Evolutionary conservation across 2,888 invertebrate species (phyloP).

Genomic region (Plusia festucae): DNA sequence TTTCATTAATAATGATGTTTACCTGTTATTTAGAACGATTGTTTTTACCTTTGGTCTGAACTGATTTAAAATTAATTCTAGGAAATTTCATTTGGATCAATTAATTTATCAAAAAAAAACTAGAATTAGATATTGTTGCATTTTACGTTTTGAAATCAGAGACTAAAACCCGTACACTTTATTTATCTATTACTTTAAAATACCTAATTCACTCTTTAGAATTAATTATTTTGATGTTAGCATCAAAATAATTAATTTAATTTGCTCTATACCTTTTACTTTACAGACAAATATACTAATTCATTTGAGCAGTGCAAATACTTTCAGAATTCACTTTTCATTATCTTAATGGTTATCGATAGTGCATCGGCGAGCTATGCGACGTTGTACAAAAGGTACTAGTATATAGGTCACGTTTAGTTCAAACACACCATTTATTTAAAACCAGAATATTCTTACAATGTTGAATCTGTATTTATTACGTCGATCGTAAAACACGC

Average conservation of each 20-base stretch:
- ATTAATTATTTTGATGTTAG: too few species aligned
- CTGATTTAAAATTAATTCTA: too few species aligned
- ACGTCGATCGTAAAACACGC: constrained; percentile 55
- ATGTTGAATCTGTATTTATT: constrained; percentile 47
- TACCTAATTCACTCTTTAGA: too few species aligned
- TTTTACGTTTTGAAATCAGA: too few species aligned
- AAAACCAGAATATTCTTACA: constrained; percentile 45
- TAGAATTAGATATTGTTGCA: too few species aligned
- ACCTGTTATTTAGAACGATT: too few species aligned
- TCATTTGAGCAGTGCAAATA: not conserved
- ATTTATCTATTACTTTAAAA: too few species aligned
- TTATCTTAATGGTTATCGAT: constrained; percentile 27
- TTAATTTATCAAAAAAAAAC: too few species aligned
- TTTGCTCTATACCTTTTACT: not conserved
- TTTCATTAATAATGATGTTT: too few species aligned
- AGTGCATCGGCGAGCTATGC: constrained; percentile 21
- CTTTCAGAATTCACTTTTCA: constrained; percentile 13
- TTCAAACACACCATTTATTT: constrained; percentile 33
- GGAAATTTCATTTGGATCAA: too few species aligned
- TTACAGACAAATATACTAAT: not conserved
- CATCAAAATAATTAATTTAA: not conserved
- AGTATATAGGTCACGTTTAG: constrained; percentile 43
- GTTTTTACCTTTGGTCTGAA: too few species aligned
- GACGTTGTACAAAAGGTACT: constrained; percentile 20
- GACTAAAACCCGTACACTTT: too few species aligned